These are phyloP conservation scores for Lasioglossum leucozonium DNA, from an alignment of 2,888 invertebrate genomes.

Conservation along the genomic window DNA sequence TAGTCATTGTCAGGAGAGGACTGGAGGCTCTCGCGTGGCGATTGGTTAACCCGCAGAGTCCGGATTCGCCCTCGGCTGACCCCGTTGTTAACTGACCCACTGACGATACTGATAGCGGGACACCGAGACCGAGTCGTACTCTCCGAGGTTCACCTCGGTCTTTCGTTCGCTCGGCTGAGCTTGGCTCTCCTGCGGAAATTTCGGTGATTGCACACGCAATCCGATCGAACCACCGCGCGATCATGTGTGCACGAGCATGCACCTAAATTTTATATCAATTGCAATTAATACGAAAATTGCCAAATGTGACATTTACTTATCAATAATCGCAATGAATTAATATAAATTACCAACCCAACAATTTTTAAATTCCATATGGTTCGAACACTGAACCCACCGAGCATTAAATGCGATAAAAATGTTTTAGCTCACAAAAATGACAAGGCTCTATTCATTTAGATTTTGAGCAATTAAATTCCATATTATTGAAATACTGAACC, in stretches of 20 bases:
- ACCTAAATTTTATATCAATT: not conserved
- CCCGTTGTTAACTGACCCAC: constrained; percentile 77
- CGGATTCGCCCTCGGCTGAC: constrained; percentile 76
- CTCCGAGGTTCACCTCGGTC: constrained; percentile 48
- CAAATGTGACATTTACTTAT: too few relatives aligned
- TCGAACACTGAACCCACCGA: too few relatives aligned
- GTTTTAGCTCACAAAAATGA: too few relatives aligned
- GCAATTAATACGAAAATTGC: too few relatives aligned
- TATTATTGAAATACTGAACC: too few relatives aligned
- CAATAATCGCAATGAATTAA: too few relatives aligned
- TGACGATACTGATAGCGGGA: constrained; percentile 71
- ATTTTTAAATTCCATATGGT: too few relatives aligned
- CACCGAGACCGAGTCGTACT: constrained; percentile 43
- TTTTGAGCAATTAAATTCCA: too few relatives aligned
- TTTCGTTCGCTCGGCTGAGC: constrained; percentile 39
- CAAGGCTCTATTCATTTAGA: too few relatives aligned
- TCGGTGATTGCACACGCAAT: not conserved
- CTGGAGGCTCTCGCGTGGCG: constrained; percentile 48
- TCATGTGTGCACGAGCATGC: not conserved
- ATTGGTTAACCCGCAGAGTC: constrained; percentile 72
- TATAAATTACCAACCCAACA: too few relatives aligned
- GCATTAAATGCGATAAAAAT: too few relatives aligned
- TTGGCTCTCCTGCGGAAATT: not conserved
- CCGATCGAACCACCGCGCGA: not conserved
- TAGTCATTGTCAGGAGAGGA: constrained; percentile 64